A percentile compares a stretch with the other conserved stretches of the same genome.
Evolutionary conservation across 2,797 vertebrate genomes (phyloP).

Genomic region (Octomys mimax): DNA sequence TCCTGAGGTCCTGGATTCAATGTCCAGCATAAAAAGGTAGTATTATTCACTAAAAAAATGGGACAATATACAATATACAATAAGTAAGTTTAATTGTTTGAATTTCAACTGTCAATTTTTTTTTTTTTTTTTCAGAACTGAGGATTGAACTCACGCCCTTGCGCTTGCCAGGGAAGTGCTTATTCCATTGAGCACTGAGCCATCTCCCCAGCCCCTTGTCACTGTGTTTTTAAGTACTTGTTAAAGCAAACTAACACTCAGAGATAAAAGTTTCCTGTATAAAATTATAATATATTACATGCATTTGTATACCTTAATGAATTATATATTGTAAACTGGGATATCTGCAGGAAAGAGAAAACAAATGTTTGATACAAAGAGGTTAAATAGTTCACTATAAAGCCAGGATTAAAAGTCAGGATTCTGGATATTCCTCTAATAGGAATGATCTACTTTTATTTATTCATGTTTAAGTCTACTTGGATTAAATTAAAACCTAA

Average conservation of each 20-base stretch:
- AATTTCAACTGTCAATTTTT: not conserved
- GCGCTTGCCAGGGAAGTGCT: too few species aligned
- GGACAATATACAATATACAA: conserved; percentile 12
- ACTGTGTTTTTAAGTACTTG: not conserved
- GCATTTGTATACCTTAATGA: not conserved
- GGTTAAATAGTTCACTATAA: conserved; percentile 2
- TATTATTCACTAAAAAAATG: not conserved
- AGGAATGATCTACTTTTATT: conserved; percentile 22
- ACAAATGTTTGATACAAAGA: conserved; percentile 23
- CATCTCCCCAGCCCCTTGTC: not conserved
- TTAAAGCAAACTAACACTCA: conserved; percentile 28
- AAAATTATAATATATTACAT: conserved; percentile 39
- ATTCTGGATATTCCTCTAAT: not conserved
- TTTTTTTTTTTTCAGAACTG: too few species aligned
- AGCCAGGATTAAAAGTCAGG: not conserved
- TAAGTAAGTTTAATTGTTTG: not conserved
- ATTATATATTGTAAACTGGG: not conserved
- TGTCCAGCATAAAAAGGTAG: not conserved
- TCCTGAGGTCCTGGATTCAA: not conserved
- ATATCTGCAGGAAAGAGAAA: not conserved
- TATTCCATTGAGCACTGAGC: too few species aligned
- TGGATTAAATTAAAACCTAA: conserved; percentile 56
- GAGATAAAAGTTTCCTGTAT: not conserved
- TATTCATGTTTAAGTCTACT: conserved; percentile 14
- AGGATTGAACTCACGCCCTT: too few species aligned